These are phyloP conservation scores for Antheraea mylitta DNA, from an alignment of 1,140 invertebrate species.

Conservation along the genomic window DNA sequence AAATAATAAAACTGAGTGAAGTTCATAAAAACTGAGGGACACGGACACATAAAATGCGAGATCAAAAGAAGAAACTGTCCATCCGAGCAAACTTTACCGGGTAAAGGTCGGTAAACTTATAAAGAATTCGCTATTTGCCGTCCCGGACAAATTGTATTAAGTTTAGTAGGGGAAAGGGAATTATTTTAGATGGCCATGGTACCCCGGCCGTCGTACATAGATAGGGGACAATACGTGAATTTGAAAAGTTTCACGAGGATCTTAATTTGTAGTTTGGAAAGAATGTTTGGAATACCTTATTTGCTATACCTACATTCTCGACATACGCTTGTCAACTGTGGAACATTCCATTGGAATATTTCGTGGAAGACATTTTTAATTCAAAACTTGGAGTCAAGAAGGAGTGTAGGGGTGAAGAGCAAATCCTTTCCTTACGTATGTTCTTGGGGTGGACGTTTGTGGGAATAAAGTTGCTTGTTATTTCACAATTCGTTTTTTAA, in stretches of 20 bases:
- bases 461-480: too few relatives aligned
- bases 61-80: slow-evolving; percentile 34
- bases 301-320: not conserved
- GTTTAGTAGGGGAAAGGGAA: slow-evolving; percentile 21
- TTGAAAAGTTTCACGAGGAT: slow-evolving; percentile 11
- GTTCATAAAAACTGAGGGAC: slow-evolving; percentile 23
- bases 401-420: too few relatives aligned
- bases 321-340: not conserved
- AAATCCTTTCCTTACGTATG: too few relatives aligned
- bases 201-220: slow-evolving; percentile 7
- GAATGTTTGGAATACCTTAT: slow-evolving; percentile 2
- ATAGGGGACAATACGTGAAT: slow-evolving; percentile 12
- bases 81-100: slow-evolving; percentile 25
- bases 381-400: too few relatives aligned
- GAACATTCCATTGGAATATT: too few relatives aligned
- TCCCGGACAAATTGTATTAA: slow-evolving; percentile 37
- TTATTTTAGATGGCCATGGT: slow-evolving; percentile 17
- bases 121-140: slow-evolving; percentile 34
- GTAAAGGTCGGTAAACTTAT: slow-evolving; percentile 28
- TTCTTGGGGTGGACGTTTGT: too few relatives aligned
- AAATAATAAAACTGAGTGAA: slow-evolving; percentile 18
- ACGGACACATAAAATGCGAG: slow-evolving; percentile 17
- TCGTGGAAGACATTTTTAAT: too few relatives aligned
- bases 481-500: too few relatives aligned
- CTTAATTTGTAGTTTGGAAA: slow-evolving; percentile 14